Conservation (phyloP, 2,888 invertebrate genomes). For the Diarsia brunnea region DNA sequence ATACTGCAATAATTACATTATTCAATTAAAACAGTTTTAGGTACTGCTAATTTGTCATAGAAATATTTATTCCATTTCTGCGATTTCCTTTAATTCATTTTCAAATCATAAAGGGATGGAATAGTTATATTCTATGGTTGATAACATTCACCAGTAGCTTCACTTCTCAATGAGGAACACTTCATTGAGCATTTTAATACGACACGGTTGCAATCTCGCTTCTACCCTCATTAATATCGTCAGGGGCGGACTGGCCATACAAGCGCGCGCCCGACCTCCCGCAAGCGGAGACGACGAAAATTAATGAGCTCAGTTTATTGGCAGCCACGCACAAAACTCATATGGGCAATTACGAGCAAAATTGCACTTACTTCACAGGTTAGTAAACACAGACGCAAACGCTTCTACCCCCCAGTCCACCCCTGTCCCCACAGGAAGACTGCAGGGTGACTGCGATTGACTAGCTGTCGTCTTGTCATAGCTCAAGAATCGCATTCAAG, state of each 20-base stretch:
- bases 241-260: constrained; percentile 92
- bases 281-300: constrained; percentile 90
- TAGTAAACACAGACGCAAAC: constrained; percentile 89
- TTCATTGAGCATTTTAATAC: constrained; percentile 86
- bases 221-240: constrained; percentile 91
- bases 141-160: constrained; percentile 87
- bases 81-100: constrained; percentile 5
- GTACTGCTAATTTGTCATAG: constrained; percentile 73
- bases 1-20: constrained; percentile 79
- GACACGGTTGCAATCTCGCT: constrained; percentile 90
- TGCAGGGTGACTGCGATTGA: constrained; percentile 88
- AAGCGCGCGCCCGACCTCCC: constrained; percentile 90
- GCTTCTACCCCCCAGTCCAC: constrained; percentile 90
- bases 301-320: constrained; percentile 91
- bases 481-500: constrained; percentile 84
- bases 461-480: constrained; percentile 81
- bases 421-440: constrained; percentile 90
- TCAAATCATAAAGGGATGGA: constrained; percentile 52
- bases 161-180: constrained; percentile 85
- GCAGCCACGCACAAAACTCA: constrained; percentile 91
- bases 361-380: constrained; percentile 91
- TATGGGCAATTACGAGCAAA: constrained; percentile 91
- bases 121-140: constrained; percentile 75
- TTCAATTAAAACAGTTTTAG: constrained; percentile 74
- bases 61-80: constrained; percentile 67